phyloP scores from a whole-genome alignment of 2,797 vertebrate species.

The Coreius guichenoti region DNA sequence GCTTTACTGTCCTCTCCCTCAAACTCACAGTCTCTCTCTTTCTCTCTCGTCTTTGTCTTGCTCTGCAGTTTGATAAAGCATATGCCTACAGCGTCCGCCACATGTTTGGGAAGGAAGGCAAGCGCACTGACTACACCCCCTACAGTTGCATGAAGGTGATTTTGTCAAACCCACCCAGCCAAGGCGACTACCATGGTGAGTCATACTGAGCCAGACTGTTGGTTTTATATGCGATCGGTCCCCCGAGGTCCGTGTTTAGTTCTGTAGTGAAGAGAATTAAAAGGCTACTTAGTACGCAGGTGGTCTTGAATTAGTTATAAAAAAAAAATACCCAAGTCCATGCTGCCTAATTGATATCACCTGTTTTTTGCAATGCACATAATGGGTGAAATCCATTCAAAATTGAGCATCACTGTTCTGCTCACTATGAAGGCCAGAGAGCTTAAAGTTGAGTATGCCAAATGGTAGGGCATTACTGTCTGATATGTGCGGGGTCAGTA shows the following conservation, averaged over 20 bases:
- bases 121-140: slow-evolving; percentile 95
- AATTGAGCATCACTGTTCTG: not conserved
- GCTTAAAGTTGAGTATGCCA: not conserved
- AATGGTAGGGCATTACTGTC: not conserved
- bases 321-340: not conserved
- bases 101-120: slow-evolving; percentile 97
- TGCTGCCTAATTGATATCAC: slow-evolving; percentile 11
- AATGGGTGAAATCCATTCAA: not conserved
- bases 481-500: not conserved
- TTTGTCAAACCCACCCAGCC: slow-evolving; percentile 92
- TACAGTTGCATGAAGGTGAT: slow-evolving; percentile 99
- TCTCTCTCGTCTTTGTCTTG: slow-evolving; percentile 61
- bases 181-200: slow-evolving; percentile 98
- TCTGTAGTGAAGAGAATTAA: slow-evolving; percentile 22
- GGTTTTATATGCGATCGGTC: slow-evolving; percentile 54
- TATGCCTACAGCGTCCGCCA: slow-evolving; percentile 96
- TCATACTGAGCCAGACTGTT: slow-evolving; percentile 59
- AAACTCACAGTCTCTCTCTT: slow-evolving; percentile 63
- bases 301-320: slow-evolving; percentile 42
- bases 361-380: not conserved
- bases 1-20: slow-evolving; percentile 50
- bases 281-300: slow-evolving; percentile 32
- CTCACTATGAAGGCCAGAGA: not conserved
- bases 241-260: slow-evolving; percentile 1
- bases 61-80: slow-evolving; percentile 93